These are phyloP conservation scores for Bimastos eiseni DNA, from an alignment of 2,888 invertebrate species.

Conservation along the genomic window DNA sequence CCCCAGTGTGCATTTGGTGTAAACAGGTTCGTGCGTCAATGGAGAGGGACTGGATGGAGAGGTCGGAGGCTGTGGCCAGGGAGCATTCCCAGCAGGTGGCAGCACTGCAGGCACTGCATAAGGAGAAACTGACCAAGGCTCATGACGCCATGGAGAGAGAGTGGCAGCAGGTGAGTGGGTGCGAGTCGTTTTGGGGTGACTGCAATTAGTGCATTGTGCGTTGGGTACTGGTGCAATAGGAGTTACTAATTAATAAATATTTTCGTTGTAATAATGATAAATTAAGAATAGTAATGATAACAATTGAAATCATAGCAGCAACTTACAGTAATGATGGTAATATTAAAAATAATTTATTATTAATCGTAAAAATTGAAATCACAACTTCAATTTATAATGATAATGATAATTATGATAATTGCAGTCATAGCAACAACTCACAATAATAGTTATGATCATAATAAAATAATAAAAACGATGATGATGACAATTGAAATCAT, in stretches of 20 bases:
- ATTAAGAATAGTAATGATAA: neutral
- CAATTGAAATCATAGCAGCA: too few relatives aligned
- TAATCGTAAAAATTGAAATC: neutral
- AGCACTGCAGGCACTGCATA: neutral
- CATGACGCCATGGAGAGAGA: neutral
- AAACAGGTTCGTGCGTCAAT: neutral
- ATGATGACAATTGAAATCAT: too few relatives aligned
- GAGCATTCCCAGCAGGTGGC: neutral
- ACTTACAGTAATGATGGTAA: neutral
- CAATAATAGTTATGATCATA: too few relatives aligned
- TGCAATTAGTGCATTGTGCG: neutral
- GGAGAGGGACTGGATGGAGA: neutral
- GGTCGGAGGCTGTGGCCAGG: neutral
- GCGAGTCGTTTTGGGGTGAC: neutral
- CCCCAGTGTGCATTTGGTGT: neutral
- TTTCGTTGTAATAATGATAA: neutral
- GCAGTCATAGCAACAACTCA: too few relatives aligned
- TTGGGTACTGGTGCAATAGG: neutral
- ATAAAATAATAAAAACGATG: too few relatives aligned
- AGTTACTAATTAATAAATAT: neutral
- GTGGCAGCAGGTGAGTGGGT: neutral
- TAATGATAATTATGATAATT: too few relatives aligned
- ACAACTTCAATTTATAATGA: too few relatives aligned
- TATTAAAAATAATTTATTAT: neutral
- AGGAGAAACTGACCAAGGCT: neutral